A percentile compares a stretch with the other conserved stretches of the same genome.
Conservation (phyloP, 2,888 invertebrate genomes). For the Opisthograptis luteolata region DNA sequence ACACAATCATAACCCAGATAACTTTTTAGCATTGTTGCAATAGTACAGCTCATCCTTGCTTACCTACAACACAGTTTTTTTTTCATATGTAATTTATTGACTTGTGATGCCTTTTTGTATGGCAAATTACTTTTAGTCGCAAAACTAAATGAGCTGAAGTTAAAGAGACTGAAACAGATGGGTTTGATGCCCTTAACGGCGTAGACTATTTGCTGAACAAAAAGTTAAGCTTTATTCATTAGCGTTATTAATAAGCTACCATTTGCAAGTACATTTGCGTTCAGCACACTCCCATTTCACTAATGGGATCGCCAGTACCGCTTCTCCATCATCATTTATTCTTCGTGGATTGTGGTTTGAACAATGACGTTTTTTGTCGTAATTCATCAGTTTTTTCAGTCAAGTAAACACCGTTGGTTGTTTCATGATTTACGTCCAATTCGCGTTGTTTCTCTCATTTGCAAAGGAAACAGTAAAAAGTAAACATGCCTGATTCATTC, state of each 20-base stretch:
- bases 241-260: slow-evolving; percentile 20
- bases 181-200: slow-evolving; percentile 28
- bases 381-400: slow-evolving; percentile 20
- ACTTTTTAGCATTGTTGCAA: too few species aligned
- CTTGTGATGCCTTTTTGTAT: too few species aligned
- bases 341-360: slow-evolving; percentile 11
- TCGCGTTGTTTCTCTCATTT: slow-evolving; percentile 5
- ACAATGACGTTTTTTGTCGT: slow-evolving; percentile 16
- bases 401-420: slow-evolving; percentile 17
- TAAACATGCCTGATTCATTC: slow-evolving; percentile 9
- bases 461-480: slow-evolving; percentile 12
- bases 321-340: slow-evolving; percentile 26
- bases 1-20: too few species aligned
- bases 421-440: slow-evolving; percentile 18
- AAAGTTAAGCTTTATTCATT: slow-evolving; percentile 16
- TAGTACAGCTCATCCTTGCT: too few species aligned
- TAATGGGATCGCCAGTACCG: slow-evolving; percentile 21
- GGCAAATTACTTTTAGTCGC: neutral
- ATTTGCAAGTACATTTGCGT: slow-evolving; percentile 23
- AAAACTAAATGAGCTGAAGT: neutral
- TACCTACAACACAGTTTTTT: too few species aligned
- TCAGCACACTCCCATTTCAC: slow-evolving; percentile 17
- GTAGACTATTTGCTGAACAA: slow-evolving; percentile 21
- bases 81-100: too few species aligned
- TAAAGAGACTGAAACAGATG: slow-evolving; percentile 18